These are phyloP conservation scores for Zoroaster sp. DNA, from an alignment of 53 echinoderm and acorn worm genomes.

Conservation along the genomic window DNA sequence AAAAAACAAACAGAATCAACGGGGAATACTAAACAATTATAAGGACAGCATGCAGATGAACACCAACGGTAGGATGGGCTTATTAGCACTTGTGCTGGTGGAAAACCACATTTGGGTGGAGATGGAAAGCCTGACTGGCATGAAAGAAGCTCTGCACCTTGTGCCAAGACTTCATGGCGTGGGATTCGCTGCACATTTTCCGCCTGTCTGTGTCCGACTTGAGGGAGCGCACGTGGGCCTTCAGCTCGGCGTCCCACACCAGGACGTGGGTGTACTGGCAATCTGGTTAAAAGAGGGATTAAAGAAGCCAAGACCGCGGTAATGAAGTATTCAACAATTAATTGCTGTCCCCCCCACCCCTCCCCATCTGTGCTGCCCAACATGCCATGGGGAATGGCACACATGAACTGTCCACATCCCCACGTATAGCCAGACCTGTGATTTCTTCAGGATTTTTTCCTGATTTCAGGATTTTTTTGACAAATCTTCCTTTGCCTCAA, in stretches of 20 bases:
- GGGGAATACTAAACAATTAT: not conserved
- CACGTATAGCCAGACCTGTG: no score
- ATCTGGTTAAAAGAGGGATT: slow-evolving; percentile 64
- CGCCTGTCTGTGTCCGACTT: slow-evolving; percentile 70
- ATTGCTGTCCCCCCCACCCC: no score
- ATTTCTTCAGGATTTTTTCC: no score
- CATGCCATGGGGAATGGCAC: no score
- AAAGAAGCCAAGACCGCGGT: no score
- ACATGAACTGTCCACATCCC: no score
- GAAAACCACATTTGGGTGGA: slow-evolving; percentile 16
- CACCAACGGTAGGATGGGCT: not conserved
- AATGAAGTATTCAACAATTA: no score
- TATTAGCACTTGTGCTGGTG: not conserved
- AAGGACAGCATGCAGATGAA: not conserved
- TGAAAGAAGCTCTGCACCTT: slow-evolving; percentile 79
- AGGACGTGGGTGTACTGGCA: slow-evolving; percentile 76
- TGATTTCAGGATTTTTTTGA: no score
- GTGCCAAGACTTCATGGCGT: slow-evolving; percentile 69
- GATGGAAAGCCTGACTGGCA: slow-evolving; percentile 55
- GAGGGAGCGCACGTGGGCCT: slow-evolving; percentile 73
- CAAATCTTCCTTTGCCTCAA: no score
- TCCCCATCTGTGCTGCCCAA: no score
- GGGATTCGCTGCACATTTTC: not conserved
- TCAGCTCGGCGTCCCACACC: slow-evolving; percentile 91
- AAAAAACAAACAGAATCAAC: not conserved